Percentiles rank a stretch among this genome's conserved stretches.
Evolutionary conservation across 2,888 invertebrate species (phyloP).

Genomic region (Cryptus viduatorius): DNA sequence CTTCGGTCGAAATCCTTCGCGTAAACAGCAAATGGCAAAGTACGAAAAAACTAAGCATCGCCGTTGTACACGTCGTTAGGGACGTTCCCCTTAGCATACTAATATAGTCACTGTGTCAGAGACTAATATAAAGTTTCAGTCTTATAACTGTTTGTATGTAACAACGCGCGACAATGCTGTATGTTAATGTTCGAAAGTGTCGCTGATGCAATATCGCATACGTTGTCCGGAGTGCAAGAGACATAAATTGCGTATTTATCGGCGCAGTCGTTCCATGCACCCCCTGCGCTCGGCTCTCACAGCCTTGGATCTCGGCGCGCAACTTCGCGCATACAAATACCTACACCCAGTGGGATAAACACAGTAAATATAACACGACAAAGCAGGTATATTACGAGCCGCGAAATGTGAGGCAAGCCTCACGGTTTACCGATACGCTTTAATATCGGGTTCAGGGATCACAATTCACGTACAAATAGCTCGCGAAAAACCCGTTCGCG

Average conservation of each 20-base stretch:
- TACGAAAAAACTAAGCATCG: too few species aligned
- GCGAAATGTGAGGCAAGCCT: conserved; percentile 28
- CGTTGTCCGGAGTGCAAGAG: conserved; percentile 68
- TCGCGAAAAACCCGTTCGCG: conserved; percentile 68
- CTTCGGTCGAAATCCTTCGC: neutral
- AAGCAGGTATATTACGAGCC: conserved; percentile 36
- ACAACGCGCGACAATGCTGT: conserved; percentile 74
- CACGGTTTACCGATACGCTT: conserved; percentile 37
- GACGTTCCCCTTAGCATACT: neutral
- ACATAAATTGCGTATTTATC: conserved; percentile 80
- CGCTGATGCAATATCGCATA: conserved; percentile 76
- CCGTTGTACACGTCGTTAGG: neutral
- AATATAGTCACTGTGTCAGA: neutral
- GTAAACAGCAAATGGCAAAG: neutral
- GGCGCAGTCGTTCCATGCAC: conserved; percentile 59
- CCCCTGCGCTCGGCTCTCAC: conserved; percentile 59
- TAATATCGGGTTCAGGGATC: conserved; percentile 74
- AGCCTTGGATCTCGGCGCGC: conserved; percentile 70
- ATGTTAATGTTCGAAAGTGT: conserved; percentile 78
- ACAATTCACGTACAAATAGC: conserved; percentile 66
- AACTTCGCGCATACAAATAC: neutral
- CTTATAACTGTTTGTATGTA: conserved; percentile 9
- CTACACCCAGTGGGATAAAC: conserved; percentile 12
- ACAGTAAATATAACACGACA: conserved; percentile 26
- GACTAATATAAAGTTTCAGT: conserved; percentile 16